Evolutionary conservation across 1,140 invertebrate species (phyloP).

Genomic region (Micrasema minimum): DNA sequence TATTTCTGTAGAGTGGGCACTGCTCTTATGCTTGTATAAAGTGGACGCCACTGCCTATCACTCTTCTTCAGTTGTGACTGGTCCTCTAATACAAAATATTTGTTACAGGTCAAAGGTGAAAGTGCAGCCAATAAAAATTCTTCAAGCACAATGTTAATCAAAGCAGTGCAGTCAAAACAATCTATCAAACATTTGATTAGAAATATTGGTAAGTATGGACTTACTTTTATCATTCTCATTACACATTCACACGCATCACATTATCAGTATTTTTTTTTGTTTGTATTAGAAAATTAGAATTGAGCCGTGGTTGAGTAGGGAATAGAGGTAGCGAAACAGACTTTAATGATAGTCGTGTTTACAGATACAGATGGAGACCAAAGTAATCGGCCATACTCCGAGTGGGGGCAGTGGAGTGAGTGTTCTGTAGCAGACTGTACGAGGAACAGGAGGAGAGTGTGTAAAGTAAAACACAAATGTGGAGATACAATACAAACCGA

Average conservation of each 20-base stretch:
- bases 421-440: constrained; percentile 41
- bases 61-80: too few relatives aligned
- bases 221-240: too few relatives aligned
- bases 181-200: constrained; percentile 5
- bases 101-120: not conserved
- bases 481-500: constrained; percentile 45
- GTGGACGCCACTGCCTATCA: too few relatives aligned
- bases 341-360: constrained; percentile 1
- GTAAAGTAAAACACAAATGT: constrained; percentile 43
- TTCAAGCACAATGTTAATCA: not conserved
- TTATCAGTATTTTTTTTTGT: too few relatives aligned
- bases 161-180: not conserved
- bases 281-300: too few relatives aligned
- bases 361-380: not conserved
- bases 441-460: constrained; percentile 38
- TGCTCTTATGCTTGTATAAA: too few relatives aligned
- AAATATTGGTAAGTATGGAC: not conserved
- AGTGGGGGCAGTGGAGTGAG: constrained; percentile 48
- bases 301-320: too few relatives aligned
- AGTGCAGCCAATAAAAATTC: not conserved
- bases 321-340: too few relatives aligned
- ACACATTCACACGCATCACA: too few relatives aligned
- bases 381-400: constrained; percentile 5
- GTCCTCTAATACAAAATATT: too few relatives aligned
- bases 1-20: too few relatives aligned